These are phyloP conservation scores for Chrysodeixis includens DNA, from an alignment of 2,888 invertebrate species.

Conservation along the genomic window DNA sequence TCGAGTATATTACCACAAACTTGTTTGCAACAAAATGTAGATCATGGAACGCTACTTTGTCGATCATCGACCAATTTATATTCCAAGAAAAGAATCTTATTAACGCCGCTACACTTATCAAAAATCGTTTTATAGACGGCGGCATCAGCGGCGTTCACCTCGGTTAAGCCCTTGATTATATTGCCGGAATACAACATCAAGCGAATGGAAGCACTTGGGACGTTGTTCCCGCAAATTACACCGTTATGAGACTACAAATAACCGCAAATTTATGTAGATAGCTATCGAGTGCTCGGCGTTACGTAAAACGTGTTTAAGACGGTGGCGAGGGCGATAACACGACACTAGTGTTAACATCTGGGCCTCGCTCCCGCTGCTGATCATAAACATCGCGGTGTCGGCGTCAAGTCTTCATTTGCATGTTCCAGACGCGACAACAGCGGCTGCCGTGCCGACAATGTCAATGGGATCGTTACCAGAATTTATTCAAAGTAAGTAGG, in stretches of 20 bases:
- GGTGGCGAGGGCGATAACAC: slow-evolving; percentile 76
- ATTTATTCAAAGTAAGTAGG: slow-evolving; percentile 76
- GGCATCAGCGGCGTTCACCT: slow-evolving; percentile 68
- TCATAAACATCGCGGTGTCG: slow-evolving; percentile 79
- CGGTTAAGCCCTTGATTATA: slow-evolving; percentile 72
- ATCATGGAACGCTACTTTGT: slow-evolving; percentile 42
- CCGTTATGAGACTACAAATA: slow-evolving; percentile 83
- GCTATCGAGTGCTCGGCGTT: slow-evolving; percentile 80
- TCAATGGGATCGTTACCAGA: slow-evolving; percentile 75
- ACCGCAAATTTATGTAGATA: slow-evolving; percentile 86
- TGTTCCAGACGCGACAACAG: slow-evolving; percentile 72
- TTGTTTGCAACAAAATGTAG: slow-evolving; percentile 47
- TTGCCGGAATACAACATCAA: slow-evolving; percentile 74
- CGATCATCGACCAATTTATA: slow-evolving; percentile 45
- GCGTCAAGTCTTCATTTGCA: slow-evolving; percentile 86
- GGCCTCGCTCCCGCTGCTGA: slow-evolving; percentile 66
- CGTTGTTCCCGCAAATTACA: slow-evolving; percentile 80
- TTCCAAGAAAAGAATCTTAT: slow-evolving; percentile 55
- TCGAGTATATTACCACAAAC: slow-evolving; percentile 39
- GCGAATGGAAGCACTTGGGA: slow-evolving; percentile 74
- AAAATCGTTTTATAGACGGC: slow-evolving; percentile 64
- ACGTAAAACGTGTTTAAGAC: slow-evolving; percentile 84
- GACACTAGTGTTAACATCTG: slow-evolving; percentile 81
- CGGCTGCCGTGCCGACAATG: slow-evolving; percentile 73
- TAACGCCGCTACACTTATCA: slow-evolving; percentile 59